Base-by-base conservation (phyloP, 2,888 invertebrate species). In the Mactromeris polynyma region DNA sequence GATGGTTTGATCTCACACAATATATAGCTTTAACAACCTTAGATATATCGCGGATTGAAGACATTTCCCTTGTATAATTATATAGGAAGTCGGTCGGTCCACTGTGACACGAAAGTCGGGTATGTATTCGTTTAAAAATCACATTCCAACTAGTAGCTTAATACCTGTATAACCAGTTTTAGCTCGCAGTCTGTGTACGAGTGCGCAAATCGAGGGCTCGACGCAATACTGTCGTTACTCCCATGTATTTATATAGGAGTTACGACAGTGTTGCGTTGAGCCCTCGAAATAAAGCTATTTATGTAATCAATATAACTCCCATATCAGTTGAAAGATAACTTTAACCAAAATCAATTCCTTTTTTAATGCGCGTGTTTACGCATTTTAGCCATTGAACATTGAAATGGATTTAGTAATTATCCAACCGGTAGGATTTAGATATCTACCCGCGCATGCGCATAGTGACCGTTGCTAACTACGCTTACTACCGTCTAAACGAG, bases 291-390 rank as follows among this genome's bases (percentile, higher is more conserved):
- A 64, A 58, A 1, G 26, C 58, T n/a, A 64, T 26, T 64, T 64
- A 26, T 26, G 6, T 4, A 26, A 64, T 64, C 58, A 64, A 64
- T 64, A 64, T n/a, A 64, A 26, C 21, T 64, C n/a, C 26, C 58
- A 26, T 26, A 64, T 64, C 58, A 26, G 51, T 6, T 51, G 51
- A 51, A 51, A 51, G 2, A 51, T 51, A 51, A 17, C 2, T 51
- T n/a, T 73, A 36, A 36, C 36, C 14, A 73, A 73, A 73, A 73
- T 36, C 73, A 73, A 73, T 73, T 14, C 14, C 31, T 14, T 73
- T 36, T 73, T 73, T 73, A 33, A 73, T 73, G 73, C 33, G 33
- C 73, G 36, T 19, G 73, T 73, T 73, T 73, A 73, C 73, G 19
- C 11, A 26, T 73, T 73, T 69, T 73, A 73, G 33, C 36, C 33